These are phyloP conservation scores for Darevskia mixta DNA, from an alignment of 2,797 vertebrate genomes.

Conservation along the genomic window DNA sequence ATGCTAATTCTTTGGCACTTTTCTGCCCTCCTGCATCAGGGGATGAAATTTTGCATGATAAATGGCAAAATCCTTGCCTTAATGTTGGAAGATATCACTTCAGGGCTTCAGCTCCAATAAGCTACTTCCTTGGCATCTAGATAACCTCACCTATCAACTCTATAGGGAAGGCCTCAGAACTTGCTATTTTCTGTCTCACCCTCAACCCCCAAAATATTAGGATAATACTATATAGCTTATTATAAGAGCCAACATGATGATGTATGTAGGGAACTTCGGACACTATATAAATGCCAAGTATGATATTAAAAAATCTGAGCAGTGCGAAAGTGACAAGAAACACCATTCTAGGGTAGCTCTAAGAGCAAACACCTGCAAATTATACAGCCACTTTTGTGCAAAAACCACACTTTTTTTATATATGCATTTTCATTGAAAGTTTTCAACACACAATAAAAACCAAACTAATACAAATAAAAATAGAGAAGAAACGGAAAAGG, in stretches of 20 bases:
- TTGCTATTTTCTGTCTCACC: background rate
- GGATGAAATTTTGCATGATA: constrained; percentile 16
- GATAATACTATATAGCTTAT: background rate
- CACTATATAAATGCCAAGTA: background rate
- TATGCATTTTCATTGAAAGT: too few species aligned
- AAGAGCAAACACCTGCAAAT: background rate
- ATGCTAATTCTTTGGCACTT: background rate
- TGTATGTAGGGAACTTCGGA: background rate
- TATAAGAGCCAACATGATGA: background rate
- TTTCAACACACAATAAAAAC: too few species aligned
- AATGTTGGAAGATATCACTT: background rate
- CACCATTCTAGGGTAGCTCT: background rate
- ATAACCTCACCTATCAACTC: background rate
- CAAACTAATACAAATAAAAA: too few species aligned
- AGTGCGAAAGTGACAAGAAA: background rate
- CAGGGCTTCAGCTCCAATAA: background rate
- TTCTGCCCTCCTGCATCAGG: background rate
- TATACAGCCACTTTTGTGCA: background rate
- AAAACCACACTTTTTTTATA: background rate
- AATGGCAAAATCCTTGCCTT: background rate
- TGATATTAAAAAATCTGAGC: background rate
- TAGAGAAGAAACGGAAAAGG: too few species aligned
- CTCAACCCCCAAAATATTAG: background rate
- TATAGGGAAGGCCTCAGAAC: background rate
- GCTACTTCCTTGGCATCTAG: background rate